Percentiles rank a stretch among this genome's conserved stretches.
phyloP scores from a whole-genome alignment of 2,797 vertebrate species.

The Mus minutoides region DNA sequence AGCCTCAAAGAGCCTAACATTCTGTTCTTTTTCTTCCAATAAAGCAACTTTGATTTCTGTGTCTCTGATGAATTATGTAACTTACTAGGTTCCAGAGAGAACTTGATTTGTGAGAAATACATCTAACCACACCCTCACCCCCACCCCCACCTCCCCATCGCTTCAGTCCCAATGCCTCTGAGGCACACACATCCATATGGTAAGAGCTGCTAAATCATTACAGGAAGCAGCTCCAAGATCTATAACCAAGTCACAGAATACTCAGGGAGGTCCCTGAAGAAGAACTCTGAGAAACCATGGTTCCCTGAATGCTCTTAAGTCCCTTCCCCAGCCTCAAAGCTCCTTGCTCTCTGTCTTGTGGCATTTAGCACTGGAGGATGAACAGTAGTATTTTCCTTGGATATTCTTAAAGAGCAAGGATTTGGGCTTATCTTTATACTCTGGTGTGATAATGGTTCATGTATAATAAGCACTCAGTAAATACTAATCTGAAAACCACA shows the following conservation, averaged over 20 bases:
- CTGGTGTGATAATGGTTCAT: not conserved
- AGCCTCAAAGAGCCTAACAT: not conserved
- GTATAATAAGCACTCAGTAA: not conserved
- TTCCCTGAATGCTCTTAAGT: not conserved
- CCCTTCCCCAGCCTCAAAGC: rapidly evolving
- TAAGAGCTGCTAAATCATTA: not conserved
- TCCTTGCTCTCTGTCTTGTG: not conserved
- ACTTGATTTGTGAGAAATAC: not conserved
- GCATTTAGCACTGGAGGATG: not conserved
- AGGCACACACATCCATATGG: not conserved
- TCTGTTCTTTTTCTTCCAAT: not conserved
- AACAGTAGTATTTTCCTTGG: not conserved
- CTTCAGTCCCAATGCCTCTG: not conserved
- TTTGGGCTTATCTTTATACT: not conserved
- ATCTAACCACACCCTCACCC: too few species aligned
- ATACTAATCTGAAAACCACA: not conserved
- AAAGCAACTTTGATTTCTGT: constrained; percentile 51
- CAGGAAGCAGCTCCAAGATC: not conserved
- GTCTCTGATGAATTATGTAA: constrained; percentile 14
- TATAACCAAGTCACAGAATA: not conserved
- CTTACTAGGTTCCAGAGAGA: not conserved
- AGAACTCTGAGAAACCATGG: not conserved
- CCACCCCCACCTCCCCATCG: too few species aligned
- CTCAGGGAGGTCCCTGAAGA: not conserved
- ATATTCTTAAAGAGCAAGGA: not conserved